Conservation (phyloP, 1,140 invertebrate species). For the Lepeophtheirus salmonis region DNA sequence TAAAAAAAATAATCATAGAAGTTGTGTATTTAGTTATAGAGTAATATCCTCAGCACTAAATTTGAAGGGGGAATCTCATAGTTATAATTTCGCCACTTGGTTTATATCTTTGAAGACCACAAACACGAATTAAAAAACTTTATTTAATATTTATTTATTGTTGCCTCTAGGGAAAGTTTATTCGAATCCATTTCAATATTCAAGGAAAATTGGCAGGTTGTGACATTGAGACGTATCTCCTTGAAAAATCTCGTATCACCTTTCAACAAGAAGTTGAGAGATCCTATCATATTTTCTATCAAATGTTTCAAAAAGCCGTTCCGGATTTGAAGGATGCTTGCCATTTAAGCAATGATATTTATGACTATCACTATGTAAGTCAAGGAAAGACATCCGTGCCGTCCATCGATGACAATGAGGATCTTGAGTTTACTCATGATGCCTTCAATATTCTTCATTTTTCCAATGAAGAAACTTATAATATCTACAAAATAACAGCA, state of each 20-base stretch:
- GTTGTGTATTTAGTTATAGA: too few species aligned
- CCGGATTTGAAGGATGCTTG: slow-evolving; percentile 38
- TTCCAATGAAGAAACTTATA: slow-evolving; percentile 78
- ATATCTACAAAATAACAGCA: slow-evolving; percentile 91
- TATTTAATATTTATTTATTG: too few species aligned
- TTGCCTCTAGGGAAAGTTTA: slow-evolving; percentile 97
- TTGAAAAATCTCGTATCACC: slow-evolving; percentile 98
- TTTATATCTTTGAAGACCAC: too few species aligned
- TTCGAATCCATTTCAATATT: slow-evolving; percentile 98
- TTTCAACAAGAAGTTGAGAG: slow-evolving; percentile 93
- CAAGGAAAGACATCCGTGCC: slow-evolving; percentile 35
- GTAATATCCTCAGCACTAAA: too few species aligned
- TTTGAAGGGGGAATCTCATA: too few species aligned
- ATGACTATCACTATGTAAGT: slow-evolving; percentile 47
- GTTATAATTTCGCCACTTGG: too few species aligned
- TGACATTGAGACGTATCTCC: slow-evolving; percentile 98
- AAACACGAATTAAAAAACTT: too few species aligned
- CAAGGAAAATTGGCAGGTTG: slow-evolving; percentile 98
- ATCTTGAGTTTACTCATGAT: slow-evolving; percentile 54
- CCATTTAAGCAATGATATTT: slow-evolving; percentile 55
- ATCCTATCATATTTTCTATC: slow-evolving; percentile 99
- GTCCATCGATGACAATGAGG: slow-evolving; percentile 51
- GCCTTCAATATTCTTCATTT: slow-evolving; percentile 96
- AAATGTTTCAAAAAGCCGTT: slow-evolving; percentile 64
- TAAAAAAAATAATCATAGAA: too few species aligned